Conservation (phyloP, 1,140 invertebrate species). For the Radopholus similis region DNA sequence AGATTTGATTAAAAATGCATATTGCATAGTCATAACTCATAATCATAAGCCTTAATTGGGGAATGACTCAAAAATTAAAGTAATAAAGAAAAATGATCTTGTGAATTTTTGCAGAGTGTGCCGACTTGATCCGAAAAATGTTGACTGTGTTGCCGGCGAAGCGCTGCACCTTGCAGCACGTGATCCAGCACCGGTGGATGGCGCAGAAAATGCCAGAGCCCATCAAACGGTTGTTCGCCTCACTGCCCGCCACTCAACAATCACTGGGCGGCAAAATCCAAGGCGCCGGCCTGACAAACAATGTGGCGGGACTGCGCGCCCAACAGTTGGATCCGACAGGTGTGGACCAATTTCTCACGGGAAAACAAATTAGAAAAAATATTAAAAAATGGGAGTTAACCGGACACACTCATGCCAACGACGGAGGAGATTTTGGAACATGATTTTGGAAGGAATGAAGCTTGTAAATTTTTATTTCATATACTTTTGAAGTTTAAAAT, state of each 20-base stretch:
- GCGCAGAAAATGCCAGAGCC: slow-evolving; percentile 29
- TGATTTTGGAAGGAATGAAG: too few relatives aligned
- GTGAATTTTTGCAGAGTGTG: slow-evolving; percentile 40
- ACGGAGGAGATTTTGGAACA: too few relatives aligned
- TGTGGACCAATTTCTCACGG: slow-evolving; percentile 37
- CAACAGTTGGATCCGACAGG: slow-evolving; percentile 44
- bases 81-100: too few relatives aligned
- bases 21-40: too few relatives aligned
- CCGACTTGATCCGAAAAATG: slow-evolving; percentile 47
- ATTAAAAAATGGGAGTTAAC: neutral
- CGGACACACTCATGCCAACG: neutral
- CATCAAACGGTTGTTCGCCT: slow-evolving; percentile 27
- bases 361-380: slow-evolving; percentile 28
- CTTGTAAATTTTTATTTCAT: neutral
- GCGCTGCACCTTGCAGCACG: slow-evolving; percentile 29
- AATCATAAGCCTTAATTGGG: too few relatives aligned
- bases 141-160: slow-evolving; percentile 41
- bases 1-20: too few relatives aligned
- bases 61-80: too few relatives aligned
- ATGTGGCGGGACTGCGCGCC: neutral
- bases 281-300: too few relatives aligned
- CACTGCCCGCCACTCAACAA: slow-evolving; percentile 9
- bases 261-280: too few relatives aligned
- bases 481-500: neutral
- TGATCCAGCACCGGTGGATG: slow-evolving; percentile 47